Evolutionary conservation across 1,140 invertebrate genomes (phyloP).

Genomic region (Berghia stephanieae): DNA sequence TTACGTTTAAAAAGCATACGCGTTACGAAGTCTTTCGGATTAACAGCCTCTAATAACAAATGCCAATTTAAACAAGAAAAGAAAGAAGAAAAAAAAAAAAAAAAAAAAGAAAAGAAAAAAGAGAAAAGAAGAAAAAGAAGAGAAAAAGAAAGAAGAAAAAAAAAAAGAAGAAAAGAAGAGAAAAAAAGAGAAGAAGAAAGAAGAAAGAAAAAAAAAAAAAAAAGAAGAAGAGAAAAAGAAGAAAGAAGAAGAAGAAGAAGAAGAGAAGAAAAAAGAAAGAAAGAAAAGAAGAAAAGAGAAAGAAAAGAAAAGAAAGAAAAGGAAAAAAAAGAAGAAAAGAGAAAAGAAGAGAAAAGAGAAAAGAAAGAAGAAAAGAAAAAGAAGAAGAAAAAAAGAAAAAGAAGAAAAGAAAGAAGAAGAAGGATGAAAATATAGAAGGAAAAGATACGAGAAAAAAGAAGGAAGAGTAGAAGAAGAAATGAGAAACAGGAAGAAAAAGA

Average conservation of each 20-base stretch:
- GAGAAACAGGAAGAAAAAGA: background rate
- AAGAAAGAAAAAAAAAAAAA: background rate
- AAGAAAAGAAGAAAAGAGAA: background rate
- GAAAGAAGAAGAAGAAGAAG: background rate
- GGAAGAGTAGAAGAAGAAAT: no score
- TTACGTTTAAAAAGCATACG: no score
- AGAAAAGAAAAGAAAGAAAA: background rate
- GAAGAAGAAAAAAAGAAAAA: background rate
- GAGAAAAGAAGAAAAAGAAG: background rate
- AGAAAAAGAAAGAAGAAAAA: background rate
- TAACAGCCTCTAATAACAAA: no score
- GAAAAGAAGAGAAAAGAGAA: background rate
- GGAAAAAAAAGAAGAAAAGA: conserved; percentile 1
- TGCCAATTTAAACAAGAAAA: background rate
- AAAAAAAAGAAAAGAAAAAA: background rate
- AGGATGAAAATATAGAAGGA: background rate
- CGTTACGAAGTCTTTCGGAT: no score
- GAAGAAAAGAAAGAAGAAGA: background rate
- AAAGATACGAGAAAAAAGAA: no score
- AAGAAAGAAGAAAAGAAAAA: background rate
- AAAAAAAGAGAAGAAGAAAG: background rate
- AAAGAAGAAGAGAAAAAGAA: background rate
- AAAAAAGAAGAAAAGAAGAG: background rate
- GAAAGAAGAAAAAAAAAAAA: background rate
- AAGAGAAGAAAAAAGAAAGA: background rate